These are phyloP conservation scores for Lithophane socia DNA, from an alignment of 2,888 invertebrate genomes.

Conservation along the genomic window DNA sequence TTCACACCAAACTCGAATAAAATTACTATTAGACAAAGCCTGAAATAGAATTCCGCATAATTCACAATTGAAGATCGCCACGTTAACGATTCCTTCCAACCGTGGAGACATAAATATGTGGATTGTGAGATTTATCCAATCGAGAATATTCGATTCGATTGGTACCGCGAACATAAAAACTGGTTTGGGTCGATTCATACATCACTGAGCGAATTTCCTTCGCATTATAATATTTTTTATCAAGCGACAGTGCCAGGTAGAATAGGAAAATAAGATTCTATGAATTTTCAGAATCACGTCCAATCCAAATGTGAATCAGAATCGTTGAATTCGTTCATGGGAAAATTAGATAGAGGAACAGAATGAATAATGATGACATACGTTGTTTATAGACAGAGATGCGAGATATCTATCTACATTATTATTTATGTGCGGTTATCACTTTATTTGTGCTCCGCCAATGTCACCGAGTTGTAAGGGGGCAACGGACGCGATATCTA, in stretches of 20 bases:
- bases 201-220: constrained; percentile 57
- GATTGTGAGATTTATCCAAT: constrained; percentile 61
- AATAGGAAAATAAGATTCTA: constrained; percentile 16
- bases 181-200: constrained; percentile 60
- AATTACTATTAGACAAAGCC: constrained; percentile 16
- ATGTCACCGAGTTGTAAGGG: constrained; percentile 89
- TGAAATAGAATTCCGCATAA: constrained; percentile 42
- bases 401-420: constrained; percentile 76
- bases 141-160: constrained; percentile 64
- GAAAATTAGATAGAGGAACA: constrained; percentile 53
- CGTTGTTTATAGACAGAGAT: constrained; percentile 70
- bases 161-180: constrained; percentile 54
- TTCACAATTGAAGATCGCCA: constrained; percentile 40
- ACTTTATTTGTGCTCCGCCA: constrained; percentile 87
- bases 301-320: constrained; percentile 27
- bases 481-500: constrained; percentile 89
- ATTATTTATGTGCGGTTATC: constrained; percentile 86
- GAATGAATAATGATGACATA: constrained; percentile 68
- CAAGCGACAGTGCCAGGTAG: constrained; percentile 24
- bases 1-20: constrained; percentile 25
- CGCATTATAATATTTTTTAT: constrained; percentile 51
- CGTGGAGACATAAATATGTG: constrained; percentile 37
- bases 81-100: constrained; percentile 39
- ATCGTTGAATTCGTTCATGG: constrained; percentile 40
- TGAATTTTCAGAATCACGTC: constrained; percentile 13